Conservation (phyloP, 2,888 invertebrate species). For the Sceliomorpha sp. region DNA sequence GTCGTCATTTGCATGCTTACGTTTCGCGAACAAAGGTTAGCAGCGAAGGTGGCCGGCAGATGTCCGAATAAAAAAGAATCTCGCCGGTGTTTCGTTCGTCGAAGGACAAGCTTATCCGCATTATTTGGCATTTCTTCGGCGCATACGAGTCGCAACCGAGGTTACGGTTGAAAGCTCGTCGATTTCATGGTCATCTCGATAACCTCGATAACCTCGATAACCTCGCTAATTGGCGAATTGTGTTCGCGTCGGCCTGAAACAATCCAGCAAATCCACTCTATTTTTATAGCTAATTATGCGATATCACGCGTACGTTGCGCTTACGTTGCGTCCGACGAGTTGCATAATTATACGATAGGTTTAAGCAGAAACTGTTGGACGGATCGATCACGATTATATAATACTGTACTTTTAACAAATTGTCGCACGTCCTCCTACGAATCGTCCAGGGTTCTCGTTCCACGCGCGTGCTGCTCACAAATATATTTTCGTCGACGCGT, state of each 20-base stretch:
- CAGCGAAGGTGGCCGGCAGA: background rate
- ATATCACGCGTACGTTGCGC: background rate
- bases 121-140: background rate
- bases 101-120: slow-evolving; percentile 9
- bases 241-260: slow-evolving; percentile 5
- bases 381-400: no score
- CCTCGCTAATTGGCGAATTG: slow-evolving; percentile 18
- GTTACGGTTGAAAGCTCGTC: slow-evolving; percentile 12
- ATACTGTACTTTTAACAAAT: no score
- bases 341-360: no score
- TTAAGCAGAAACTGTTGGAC: no score
- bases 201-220: no score
- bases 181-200: slow-evolving; percentile 24
- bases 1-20: background rate
- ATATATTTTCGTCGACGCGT: no score
- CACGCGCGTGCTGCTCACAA: no score
- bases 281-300: slow-evolving; percentile 4
- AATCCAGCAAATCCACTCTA: no score
- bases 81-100: background rate
- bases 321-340: no score
- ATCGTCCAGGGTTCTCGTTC: no score
- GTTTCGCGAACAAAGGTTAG: slow-evolving; percentile 8
- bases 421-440: no score
- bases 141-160: slow-evolving; percentile 10
- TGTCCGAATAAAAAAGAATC: background rate